phyloP scores from a whole-genome alignment of 2,888 invertebrate species.

The Acleris sparsana region DNA sequence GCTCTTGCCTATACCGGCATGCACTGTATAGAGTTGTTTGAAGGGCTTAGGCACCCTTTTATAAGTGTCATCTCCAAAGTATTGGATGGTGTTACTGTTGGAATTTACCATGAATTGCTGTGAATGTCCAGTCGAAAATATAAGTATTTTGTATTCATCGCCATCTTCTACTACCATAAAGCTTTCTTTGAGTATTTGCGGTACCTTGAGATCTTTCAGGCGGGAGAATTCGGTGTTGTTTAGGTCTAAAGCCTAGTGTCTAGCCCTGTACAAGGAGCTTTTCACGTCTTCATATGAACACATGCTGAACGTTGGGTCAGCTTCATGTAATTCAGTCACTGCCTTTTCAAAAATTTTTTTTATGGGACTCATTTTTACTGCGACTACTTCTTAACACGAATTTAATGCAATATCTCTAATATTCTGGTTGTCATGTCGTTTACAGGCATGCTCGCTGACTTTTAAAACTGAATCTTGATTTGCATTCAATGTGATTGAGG shows the following conservation, averaged over 20 bases:
- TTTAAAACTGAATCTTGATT: conserved; percentile 13
- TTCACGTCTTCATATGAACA: not conserved
- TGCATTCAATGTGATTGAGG: conserved; percentile 6
- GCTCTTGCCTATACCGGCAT: not conserved
- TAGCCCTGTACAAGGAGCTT: not conserved
- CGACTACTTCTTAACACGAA: too few relatives aligned
- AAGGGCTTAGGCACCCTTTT: too few relatives aligned
- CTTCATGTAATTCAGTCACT: too few relatives aligned
- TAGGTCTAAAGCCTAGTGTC: not conserved
- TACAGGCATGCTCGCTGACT: not conserved
- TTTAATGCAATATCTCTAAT: too few relatives aligned
- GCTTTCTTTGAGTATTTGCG: not conserved
- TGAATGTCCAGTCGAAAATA: not conserved
- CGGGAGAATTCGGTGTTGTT: conserved; percentile 8
- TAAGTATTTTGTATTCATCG: too few relatives aligned
- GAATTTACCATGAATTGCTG: conserved; percentile 4
- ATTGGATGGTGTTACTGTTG: conserved; percentile 5
- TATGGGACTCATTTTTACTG: too few relatives aligned
- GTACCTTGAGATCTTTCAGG: conserved; percentile 10
- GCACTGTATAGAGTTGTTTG: too few relatives aligned
- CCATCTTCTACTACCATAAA: too few relatives aligned
- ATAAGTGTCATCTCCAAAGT: conserved; percentile 3
- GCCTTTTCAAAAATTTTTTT: too few relatives aligned
- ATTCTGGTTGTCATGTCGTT: too few relatives aligned
- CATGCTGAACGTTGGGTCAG: too few relatives aligned